Evolutionary conservation across 2,113 vertebrate species (phyloP).

Genomic region (Ursus arctos): DNA sequence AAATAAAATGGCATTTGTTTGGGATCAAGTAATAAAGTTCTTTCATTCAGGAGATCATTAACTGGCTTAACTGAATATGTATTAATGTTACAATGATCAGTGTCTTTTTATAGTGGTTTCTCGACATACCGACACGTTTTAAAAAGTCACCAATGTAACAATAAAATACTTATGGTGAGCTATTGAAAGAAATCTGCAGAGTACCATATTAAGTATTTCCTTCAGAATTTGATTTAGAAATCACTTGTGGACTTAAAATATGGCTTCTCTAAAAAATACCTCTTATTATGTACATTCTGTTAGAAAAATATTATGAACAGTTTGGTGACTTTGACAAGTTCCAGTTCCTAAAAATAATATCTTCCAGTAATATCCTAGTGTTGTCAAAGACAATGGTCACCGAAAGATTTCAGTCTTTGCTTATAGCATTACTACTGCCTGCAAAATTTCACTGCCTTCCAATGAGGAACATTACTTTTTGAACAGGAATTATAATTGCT

Average conservation of each 20-base stretch:
- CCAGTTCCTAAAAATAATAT: slow-evolving; percentile 24
- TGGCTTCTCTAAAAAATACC: background rate
- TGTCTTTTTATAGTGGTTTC: slow-evolving; percentile 10
- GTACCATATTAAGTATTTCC: background rate
- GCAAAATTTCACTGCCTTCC: background rate
- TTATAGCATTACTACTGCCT: background rate
- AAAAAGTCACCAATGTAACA: background rate
- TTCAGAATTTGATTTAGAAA: slow-evolving; percentile 20
- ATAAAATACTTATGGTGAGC: background rate
- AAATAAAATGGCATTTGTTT: background rate
- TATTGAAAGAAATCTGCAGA: slow-evolving; percentile 19
- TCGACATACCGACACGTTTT: slow-evolving; percentile 21
- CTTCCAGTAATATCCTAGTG: background rate
- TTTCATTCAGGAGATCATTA: slow-evolving; percentile 39
- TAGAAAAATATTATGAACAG: slow-evolving; percentile 18
- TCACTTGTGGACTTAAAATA: background rate
- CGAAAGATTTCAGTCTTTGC: background rate
- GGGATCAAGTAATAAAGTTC: background rate
- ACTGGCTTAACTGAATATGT: background rate
- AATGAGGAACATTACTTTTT: background rate
- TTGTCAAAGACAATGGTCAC: background rate
- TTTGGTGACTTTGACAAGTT: slow-evolving; percentile 20
- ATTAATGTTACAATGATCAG: background rate
- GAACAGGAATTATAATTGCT: background rate
- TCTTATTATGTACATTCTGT: background rate